Conservation (phyloP, 2,797 vertebrate genomes). For the Tauraco hartlaubi region DNA sequence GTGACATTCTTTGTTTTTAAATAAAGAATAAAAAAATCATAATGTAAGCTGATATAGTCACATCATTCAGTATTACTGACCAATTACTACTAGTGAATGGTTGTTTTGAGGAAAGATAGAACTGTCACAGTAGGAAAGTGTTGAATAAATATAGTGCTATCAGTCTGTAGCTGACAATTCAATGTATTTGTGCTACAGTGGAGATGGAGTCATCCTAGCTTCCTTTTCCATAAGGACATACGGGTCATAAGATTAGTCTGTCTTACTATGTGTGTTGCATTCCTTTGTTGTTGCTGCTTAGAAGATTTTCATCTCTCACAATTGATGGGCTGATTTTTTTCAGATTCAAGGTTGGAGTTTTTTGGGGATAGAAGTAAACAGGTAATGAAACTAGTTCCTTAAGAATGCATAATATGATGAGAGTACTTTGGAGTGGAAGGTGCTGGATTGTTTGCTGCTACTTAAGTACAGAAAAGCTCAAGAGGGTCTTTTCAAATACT, state of each 20-base stretch:
- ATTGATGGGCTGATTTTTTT: neutral
- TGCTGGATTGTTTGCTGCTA: neutral
- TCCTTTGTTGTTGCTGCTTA: neutral
- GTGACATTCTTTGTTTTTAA: neutral
- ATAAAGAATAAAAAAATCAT: neutral
- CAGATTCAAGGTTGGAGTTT: neutral
- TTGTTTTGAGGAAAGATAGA: neutral
- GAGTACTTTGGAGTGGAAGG: neutral
- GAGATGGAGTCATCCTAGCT: neutral
- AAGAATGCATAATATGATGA: neutral
- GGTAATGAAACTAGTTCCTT: neutral
- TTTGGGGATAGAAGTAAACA: neutral
- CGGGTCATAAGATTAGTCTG: neutral
- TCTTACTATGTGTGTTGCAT: neutral
- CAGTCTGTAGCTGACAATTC: neutral
- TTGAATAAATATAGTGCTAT: neutral
- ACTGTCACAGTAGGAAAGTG: neutral
- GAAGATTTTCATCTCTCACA: neutral
- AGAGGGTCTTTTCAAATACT: neutral
- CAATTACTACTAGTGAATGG: neutral
- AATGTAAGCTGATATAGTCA: neutral
- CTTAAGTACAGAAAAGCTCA: neutral
- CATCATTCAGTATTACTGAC: neutral
- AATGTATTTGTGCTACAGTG: neutral
- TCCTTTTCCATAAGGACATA: neutral